phyloP scores from a whole-genome alignment of 2,888 invertebrate genomes.

The Lampropteryx suffumata region DNA sequence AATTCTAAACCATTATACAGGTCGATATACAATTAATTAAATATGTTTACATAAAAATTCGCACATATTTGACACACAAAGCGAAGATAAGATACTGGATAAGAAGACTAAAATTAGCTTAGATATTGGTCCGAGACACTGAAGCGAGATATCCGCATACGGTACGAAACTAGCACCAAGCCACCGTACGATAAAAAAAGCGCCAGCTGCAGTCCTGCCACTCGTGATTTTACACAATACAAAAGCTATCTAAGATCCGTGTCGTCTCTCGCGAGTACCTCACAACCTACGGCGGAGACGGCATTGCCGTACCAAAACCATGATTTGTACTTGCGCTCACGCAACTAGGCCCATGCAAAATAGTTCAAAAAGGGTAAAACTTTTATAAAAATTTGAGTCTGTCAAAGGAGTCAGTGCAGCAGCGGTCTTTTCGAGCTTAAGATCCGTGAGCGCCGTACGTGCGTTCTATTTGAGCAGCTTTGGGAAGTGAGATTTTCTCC shows the following conservation, averaged over 20 bases:
- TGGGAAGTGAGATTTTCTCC: conserved; percentile 50
- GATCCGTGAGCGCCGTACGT: conserved; percentile 49
- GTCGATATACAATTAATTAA: conserved; percentile 77
- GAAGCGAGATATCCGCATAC: conserved; percentile 74
- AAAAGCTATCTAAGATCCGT: conserved; percentile 60
- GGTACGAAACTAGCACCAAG: conserved; percentile 77
- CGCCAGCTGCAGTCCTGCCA: conserved; percentile 40
- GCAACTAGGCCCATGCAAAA: conserved; percentile 65
- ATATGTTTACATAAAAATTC: conserved; percentile 77
- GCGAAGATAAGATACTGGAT: conserved; percentile 76
- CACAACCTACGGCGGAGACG: conserved; percentile 18
- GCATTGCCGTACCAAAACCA: conserved; percentile 12
- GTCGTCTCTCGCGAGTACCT: conserved; percentile 22
- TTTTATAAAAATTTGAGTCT: conserved; percentile 70
- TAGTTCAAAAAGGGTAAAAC: conserved; percentile 69
- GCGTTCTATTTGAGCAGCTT: conserved; percentile 52
- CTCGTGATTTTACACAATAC: conserved; percentile 49
- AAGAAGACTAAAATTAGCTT: conserved; percentile 71
- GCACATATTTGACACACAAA: conserved; percentile 83
- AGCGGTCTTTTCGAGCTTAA: conserved; percentile 29
- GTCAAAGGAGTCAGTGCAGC: conserved; percentile 52
- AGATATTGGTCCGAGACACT: conserved; percentile 81
- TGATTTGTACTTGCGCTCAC: conserved; percentile 49
- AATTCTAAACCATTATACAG: conserved; percentile 81
- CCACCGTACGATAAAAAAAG: conserved; percentile 72